Evolutionary conservation across 2,888 invertebrate species (phyloP), one percentile per base, ranked within the genome.

Genomic region (Chymomyza fuscimana): DNA sequence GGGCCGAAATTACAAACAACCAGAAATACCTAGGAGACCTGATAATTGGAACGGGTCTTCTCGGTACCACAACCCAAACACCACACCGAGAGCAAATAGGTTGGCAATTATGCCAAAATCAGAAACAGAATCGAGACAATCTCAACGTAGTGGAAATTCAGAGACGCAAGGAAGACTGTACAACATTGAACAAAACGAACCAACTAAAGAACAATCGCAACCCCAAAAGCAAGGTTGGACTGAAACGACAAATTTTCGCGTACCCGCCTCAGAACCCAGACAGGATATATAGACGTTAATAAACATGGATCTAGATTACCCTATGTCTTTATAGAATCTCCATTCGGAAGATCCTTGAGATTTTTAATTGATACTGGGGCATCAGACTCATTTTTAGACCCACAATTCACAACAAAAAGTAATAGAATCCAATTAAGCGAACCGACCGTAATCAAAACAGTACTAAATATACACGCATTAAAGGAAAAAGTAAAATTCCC

Each of bases 391-490:
- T 50, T 50, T 15, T 12, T 50, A 50, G 50, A 50, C 15, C 50
- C 36, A 52, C 16, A 72, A 68, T 32, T 51, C 59, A 12, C 36
- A 50, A 19, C 65, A 40, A 62, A 50, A 61, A 15, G 50, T 61
- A 6, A 10, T 16, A 54, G 50, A 15, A 12, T 50, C 1, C 10
- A 50, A 50, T 15, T 50, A 50, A 62, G 16, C 25, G 16, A 62
- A 50, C 46, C 16, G 16, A 15, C 50, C 16, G 50, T 50, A 19
- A n/a, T 62, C 9, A 62, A 15, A n/a, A 62, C 62, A 16, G 62
- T 46, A 7, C 19, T 62, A 15, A 62, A 62, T 40, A 62, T 5
- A 46, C 15, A 46, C 4, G 19, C 4, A 19, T 5, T 50, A 9
- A 19, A 40, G 4, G 5, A 62, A 40, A 40, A 40, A 19, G 22